Conservation (phyloP, 2,113 vertebrate species). For the Paraplagusia blochii region DNA sequence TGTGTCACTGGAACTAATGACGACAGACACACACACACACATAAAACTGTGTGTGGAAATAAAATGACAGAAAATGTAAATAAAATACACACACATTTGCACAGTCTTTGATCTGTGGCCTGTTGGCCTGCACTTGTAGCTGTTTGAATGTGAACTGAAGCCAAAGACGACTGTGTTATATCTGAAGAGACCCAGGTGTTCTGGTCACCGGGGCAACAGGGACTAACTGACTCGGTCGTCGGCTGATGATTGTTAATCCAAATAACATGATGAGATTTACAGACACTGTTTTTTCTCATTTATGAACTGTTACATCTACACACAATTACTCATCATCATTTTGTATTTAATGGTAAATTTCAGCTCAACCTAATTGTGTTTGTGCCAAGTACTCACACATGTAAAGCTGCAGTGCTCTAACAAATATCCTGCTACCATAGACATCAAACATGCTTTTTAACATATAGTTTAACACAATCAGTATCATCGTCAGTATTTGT, state of each 20-base stretch:
- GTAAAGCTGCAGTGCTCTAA: too few species aligned
- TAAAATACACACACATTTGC: neutral
- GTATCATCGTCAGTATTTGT: too few species aligned
- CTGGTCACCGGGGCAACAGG: conserved; percentile 37
- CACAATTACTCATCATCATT: too few species aligned
- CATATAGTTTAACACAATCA: too few species aligned
- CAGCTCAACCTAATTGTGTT: too few species aligned
- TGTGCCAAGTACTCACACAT: too few species aligned
- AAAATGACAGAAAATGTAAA: neutral
- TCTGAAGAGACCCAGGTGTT: conserved; percentile 56
- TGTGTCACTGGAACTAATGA: conserved; percentile 12
- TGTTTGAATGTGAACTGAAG: conserved; percentile 11
- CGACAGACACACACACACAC: conserved; percentile 3
- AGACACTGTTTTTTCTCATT: neutral
- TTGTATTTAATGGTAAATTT: too few species aligned
- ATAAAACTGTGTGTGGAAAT: neutral
- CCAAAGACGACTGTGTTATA: conserved; percentile 21
- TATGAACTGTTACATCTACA: too few species aligned
- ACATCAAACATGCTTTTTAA: too few species aligned
- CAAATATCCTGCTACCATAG: too few species aligned
- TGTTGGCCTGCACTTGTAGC: neutral
- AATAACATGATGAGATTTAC: neutral
- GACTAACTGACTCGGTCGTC: conserved; percentile 28
- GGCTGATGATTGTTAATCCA: conserved; percentile 2
- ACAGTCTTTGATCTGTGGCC: neutral